Conservation (phyloP, 1,140 invertebrate species). For the Bombus difficillimus region DNA sequence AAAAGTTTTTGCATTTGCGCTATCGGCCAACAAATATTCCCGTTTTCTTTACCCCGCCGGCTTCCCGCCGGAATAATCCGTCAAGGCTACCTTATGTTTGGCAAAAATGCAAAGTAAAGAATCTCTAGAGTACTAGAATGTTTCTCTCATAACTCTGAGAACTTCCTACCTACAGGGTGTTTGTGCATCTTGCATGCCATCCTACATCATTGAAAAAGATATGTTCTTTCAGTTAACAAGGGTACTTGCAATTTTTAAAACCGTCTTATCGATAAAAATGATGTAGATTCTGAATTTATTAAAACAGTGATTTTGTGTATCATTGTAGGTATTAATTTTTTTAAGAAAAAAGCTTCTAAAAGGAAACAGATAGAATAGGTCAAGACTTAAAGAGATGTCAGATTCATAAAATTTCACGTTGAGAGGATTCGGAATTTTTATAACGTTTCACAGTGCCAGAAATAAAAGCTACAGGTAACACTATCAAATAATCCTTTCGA, state of each 20-base stretch:
- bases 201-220: not conserved
- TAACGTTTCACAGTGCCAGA: no score
- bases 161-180: conserved; percentile 7
- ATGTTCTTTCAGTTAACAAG: not conserved
- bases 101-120: conserved; percentile 46
- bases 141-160: conserved; percentile 25
- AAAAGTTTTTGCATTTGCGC: conserved; percentile 15
- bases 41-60: not conserved
- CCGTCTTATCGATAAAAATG: not conserved
- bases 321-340: not conserved
- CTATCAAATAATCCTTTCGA: not conserved
- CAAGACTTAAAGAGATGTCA: not conserved
- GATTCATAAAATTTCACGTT: no score
- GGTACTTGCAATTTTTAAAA: not conserved
- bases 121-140: conserved; percentile 31
- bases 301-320: not conserved
- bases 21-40: conserved; percentile 11
- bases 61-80: conserved; percentile 43
- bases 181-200: not conserved
- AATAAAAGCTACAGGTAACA: not conserved
- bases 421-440: not conserved
- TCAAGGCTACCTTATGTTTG: conserved; percentile 31
- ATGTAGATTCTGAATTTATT: not conserved
- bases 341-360: not conserved
- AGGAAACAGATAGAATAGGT: not conserved